Percentiles rank a stretch among this genome's conserved stretches.
Conservation (phyloP, 2,113 vertebrate species). For the Cairina moschata region DNA sequence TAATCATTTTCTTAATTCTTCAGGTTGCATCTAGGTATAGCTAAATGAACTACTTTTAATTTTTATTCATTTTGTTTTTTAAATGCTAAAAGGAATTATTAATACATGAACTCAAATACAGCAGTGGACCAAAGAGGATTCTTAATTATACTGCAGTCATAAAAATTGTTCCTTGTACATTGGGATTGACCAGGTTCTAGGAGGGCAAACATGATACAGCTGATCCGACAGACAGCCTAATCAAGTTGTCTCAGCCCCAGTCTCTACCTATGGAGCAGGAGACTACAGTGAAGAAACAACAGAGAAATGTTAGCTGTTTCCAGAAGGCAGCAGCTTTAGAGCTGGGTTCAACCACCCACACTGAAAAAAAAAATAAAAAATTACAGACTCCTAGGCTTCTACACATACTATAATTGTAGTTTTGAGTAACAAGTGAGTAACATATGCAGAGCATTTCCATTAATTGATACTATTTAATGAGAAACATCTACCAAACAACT, state of each 20-base stretch:
- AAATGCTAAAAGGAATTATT: background rate
- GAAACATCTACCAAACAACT: background rate
- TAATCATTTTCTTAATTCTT: background rate
- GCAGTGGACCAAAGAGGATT: background rate
- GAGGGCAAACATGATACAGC: constrained; percentile 4
- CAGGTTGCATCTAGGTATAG: background rate
- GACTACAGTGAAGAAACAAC: background rate
- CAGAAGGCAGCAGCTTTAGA: background rate
- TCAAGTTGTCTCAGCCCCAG: background rate
- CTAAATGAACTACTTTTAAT: background rate
- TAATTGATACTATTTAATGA: background rate
- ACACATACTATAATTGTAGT: background rate
- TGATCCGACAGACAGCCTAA: background rate
- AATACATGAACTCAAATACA: background rate
- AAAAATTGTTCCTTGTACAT: background rate
- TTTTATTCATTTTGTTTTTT: background rate
- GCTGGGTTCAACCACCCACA: background rate
- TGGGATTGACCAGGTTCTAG: background rate
- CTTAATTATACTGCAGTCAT: background rate
- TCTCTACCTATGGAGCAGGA: background rate
- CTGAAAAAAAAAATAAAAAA: background rate
- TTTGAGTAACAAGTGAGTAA: background rate
- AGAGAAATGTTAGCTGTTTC: background rate
- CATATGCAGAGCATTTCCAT: background rate
- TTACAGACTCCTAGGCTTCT: background rate